Evolutionary conservation across 1,140 invertebrate species (phyloP), one percentile per base, ranked within the genome.

Genomic region (Hylaeus anthracinus): DNA sequence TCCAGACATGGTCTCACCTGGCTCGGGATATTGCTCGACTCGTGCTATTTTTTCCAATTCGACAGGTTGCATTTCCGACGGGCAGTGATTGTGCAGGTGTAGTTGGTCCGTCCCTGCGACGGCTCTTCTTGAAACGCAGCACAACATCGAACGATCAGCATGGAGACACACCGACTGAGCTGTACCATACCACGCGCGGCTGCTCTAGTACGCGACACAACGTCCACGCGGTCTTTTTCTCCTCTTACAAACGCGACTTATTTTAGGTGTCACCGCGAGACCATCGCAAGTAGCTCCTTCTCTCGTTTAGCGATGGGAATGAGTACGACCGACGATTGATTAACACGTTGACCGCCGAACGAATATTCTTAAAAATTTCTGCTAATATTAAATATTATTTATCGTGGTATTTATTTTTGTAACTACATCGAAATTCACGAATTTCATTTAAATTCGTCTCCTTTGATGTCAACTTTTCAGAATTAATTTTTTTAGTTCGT

Each of bases 81-180:
- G 41, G 37, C 12, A 61, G 10, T 72, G 80, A 71, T 86, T 67
- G 41, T 82, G 75, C 53, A 80, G 81, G 15, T 82, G 79, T 8
- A 81, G 81, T 48, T 67, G 77, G 61, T 84, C 80, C 83, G 82
- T 70, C 66, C 76, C 72, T 66, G 75, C 66, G 55, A 84, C 84
- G 56, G 86, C 84, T 72, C 88, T 90, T 73, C 86, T 90, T 73
- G 91, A 90, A 48, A 92, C 90, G 64, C 91, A 92, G 78, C 91
- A 92, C 81, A 91, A 85, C 91, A 92, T 92, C 72, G 75, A 74
- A 63, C 72, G 70, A 72, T 63, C 76, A 64, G 63, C 76, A 74
- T 78, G 83, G 51, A 81, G 41, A 67, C 15, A 51, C 76, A 84
- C 69, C 26, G 74, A 86, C 83, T 87, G 86, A 87, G 60, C n/a